Base-by-base conservation (phyloP, 1,140 invertebrate genomes). In the Heterodera schachtii region DNA sequence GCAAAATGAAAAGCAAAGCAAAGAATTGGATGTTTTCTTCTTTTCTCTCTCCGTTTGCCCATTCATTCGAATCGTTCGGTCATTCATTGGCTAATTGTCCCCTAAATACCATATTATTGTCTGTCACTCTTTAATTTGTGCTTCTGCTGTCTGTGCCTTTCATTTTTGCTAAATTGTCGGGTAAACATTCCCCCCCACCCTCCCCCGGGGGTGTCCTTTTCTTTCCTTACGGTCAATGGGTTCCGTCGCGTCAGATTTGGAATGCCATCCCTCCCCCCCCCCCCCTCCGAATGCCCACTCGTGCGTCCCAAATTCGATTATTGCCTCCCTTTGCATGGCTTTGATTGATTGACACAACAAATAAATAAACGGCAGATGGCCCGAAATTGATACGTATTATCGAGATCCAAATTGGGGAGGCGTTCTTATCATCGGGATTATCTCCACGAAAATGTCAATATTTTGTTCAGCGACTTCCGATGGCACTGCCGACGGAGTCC, bases 381-480 rank as follows among this genome's bases (percentile, higher is more conserved):
- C 49, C 44, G 67, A 77, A 78, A 77, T 64, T 64, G 57, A 64
- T 64, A 2, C 21, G 47, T 19, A 74, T 21, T n/a, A 31, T 21
- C 21, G 46, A 49, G 46, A 57, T 74, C 44, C 4, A 43, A 31
- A 31, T 31, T 31, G 31, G 31, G 31, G 31, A 31, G 31, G 1
- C 31, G 31, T 31, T 31, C 31, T 31, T 31, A 31, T 31, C 31
- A 31, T 31, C 31, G 31, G 31, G 43, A 46, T 73, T 73, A 73
- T 57, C 49, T 16, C 31, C 49, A 52, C 19, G 41, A 67, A 66
- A 19, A 21, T 49, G 13, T 21, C 19, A 2, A 41, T 44, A n/a
- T 44, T 16, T 69, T 66, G 21, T 78, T 78, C 49, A 78, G 77
- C 77, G 13, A 78, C 77, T 46, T 78, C 77, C 5, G 66, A 44